Conservation (phyloP, 2,888 invertebrate species). For the Cheiracanthium punctorium region DNA sequence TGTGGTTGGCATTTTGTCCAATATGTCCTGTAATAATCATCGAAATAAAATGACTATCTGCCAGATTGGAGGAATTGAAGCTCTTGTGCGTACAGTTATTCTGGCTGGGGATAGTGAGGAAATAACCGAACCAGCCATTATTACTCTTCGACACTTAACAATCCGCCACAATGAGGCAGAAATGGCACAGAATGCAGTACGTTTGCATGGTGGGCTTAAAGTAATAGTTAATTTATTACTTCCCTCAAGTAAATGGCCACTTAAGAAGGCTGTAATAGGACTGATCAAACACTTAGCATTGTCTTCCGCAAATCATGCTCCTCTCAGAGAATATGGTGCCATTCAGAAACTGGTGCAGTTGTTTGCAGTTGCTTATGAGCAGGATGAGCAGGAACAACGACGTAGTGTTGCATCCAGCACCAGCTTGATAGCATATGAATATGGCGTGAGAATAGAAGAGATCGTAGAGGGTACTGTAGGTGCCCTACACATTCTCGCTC, state of each 20-base stretch:
- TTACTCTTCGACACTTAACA: constrained; percentile 91
- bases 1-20: constrained; percentile 97
- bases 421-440: constrained; percentile 86
- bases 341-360: constrained; percentile 95
- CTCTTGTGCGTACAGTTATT: constrained; percentile 93
- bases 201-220: constrained; percentile 90
- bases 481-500: constrained; percentile 95
- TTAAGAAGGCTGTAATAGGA: constrained; percentile 96
- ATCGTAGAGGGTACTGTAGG: constrained; percentile 99
- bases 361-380: constrained; percentile 94
- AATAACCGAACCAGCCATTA: constrained; percentile 97
- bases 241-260: constrained; percentile 97
- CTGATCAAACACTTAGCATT: constrained; percentile 97
- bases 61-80: constrained; percentile 97
- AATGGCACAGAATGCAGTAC: constrained; percentile 97
- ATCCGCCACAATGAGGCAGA: constrained; percentile 97
- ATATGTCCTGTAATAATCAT: constrained; percentile 99
- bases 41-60: constrained; percentile 92
- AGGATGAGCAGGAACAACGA: constrained; percentile 89
- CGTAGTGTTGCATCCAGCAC: constrained; percentile 89
- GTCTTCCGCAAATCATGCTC: constrained; percentile 96
- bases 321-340: constrained; percentile 94
- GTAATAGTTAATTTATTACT: constrained; percentile 96
- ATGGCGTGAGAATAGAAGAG: constrained; percentile 99
- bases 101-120: constrained; percentile 97